A percentile compares a stretch with the other conserved stretches of the same genome.
These are phyloP conservation scores for Aradophagus sp. DNA, from an alignment of 1,140 invertebrate species.

Conservation along the genomic window DNA sequence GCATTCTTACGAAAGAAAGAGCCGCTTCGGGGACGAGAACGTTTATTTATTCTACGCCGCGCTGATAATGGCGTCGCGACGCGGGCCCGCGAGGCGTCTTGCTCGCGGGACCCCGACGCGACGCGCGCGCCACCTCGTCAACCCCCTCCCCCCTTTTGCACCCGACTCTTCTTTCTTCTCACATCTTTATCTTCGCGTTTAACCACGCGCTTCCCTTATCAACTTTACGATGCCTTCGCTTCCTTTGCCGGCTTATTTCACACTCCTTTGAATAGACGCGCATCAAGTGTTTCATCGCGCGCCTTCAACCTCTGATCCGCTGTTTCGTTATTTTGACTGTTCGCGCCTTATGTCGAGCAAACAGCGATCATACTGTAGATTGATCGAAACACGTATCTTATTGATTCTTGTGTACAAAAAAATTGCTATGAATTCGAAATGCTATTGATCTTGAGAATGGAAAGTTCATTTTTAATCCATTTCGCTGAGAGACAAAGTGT, in stretches of 20 bases:
- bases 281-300: too few relatives aligned
- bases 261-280: not conserved
- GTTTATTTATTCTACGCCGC: conserved; percentile 48
- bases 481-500: too few relatives aligned
- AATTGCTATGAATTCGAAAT: too few relatives aligned
- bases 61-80: conserved; percentile 51
- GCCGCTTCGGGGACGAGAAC: conserved; percentile 28
- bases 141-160: conserved; percentile 1
- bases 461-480: too few relatives aligned
- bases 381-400: too few relatives aligned
- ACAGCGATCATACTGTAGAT: too few relatives aligned
- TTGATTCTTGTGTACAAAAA: too few relatives aligned
- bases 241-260: not conserved
- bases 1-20: conserved; percentile 71
- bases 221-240: conserved; percentile 13
- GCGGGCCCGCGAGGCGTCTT: conserved; percentile 34
- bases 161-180: conserved; percentile 1
- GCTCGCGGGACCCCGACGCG: conserved; percentile 29
- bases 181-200: too few relatives aligned
- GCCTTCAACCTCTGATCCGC: too few relatives aligned
- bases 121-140: not conserved
- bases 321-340: too few relatives aligned
- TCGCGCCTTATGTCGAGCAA: too few relatives aligned
- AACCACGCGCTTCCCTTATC: conserved; percentile 7
- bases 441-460: too few relatives aligned